Evolutionary conservation across 2,797 vertebrate species (phyloP), one percentile per base, ranked within the genome.

Genomic region (Mionectes olivaceus): DNA sequence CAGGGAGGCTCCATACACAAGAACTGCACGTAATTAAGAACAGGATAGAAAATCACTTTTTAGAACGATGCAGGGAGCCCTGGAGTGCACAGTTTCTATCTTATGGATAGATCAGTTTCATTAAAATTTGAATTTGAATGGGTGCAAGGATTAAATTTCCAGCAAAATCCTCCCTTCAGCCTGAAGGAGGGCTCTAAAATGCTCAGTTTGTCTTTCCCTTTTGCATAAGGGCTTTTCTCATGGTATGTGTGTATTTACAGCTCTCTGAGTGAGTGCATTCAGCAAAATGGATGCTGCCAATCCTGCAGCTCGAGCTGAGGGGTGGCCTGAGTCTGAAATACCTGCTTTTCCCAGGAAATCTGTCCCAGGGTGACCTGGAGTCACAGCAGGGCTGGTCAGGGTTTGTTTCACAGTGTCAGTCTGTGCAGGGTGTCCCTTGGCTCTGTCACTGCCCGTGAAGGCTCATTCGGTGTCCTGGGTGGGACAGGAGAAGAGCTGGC

Each of bases 361-460:
- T 30, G 19, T 43, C 8, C 2, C 28, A 16, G 19, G 8, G 25
- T 57, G 30, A 35, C 18, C n/a, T 16, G 63, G 37, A 63, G 7
- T 17, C 3, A 1, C 3, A 3, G 14, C 7, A 1, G 2, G 17
- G 12, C 49, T 83, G 43, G 2, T 12, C 13, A 24, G n/a, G 23
- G 9, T 1, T 5, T 14, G 27, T 43, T 61, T 11, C 14, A 21
- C 13, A 23, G 7, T 0, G 1, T 18, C 35, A 19, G 27, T 47
- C 7, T 2, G 2, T 14, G n/a, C 50, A 55, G 67, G 55, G 9
- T 19, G 5, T 4, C 30, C 30, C 0, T 3, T 16, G 47, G 33
- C 22, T 74, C 50, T 30, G 23, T 37, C 39, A 3, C 19, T 30
- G 32, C 28, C 52, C 0, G 0, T 10, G 41, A 39, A 22, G 53